Base-by-base conservation (phyloP, 2,113 vertebrate genomes). In the Monarcha castaneiventris region DNA sequence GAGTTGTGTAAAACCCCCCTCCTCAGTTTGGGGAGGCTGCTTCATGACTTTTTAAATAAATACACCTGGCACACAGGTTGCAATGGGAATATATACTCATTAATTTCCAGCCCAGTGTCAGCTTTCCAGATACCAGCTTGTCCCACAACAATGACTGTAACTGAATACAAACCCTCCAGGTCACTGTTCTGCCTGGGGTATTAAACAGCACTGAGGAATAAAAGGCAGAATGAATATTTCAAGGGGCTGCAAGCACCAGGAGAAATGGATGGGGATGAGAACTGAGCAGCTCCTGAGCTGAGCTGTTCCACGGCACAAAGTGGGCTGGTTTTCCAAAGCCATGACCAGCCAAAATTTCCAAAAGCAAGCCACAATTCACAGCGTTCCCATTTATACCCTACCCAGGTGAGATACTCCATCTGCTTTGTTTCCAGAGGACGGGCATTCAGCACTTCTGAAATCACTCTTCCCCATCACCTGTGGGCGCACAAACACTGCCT, bases 191-290 rank as follows among this genome's bases (percentile, higher is more conserved):
- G 89, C 69, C 83, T 22, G 18, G 62, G 73, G 41, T 95, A 96
- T 84, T 71, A 44, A 90, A 81, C 54, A 72, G 85, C 93, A 43
- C 58, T 1, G 46, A 72, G 9, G 49, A 75, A 90, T 81, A 94
- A 66, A 94, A 90, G 83, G 85, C 2, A 1, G 13, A 78, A 95
- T 96, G 30, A 96, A 94, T 95, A 95, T 96, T 96, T 96, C 90
- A 96, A 89, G 76, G 69, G 37, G 44, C n/a, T 82, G 61, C 25
- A 86, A 56, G 64, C 83, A 92, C 61, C 43, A 77, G 52, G 48
- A 58, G 51, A 1, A 46, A 75, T 1, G 63, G 85, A 37, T 11
- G 55, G 51, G 43, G 75, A 77, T 30, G 48, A 74, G 80, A 86
- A 66, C 5, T 6, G 59, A 79, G 78, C 46, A 30, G 30, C 43